Evolutionary conservation across 2,888 invertebrate species (phyloP), one percentile per base, ranked within the genome.

Genomic region (Elegia similella): DNA sequence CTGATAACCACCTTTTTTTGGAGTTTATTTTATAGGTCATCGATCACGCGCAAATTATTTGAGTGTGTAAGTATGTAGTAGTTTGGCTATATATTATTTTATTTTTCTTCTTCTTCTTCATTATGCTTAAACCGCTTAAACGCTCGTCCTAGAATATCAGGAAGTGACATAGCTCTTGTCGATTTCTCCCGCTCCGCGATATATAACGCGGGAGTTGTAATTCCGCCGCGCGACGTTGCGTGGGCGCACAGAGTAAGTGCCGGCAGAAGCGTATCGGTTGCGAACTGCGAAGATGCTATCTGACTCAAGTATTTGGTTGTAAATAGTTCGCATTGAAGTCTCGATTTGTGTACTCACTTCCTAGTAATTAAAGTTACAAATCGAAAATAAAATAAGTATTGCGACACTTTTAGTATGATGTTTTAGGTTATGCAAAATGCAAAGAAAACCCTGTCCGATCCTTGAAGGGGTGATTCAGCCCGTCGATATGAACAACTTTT

Each of bases 201-300:
- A 55, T 46, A 44, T 46, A 55, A 55, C 17, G 46, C 54, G 54
- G 54, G 84, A 87, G 87, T 79, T 87, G 86, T 84, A 86, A 88
- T 88, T 85, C 87, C 78, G 73, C 72, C 78, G 76, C 76, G 76
- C 64, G 61, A 72, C 71, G 69, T 71, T 80, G 79, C 77, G 76
- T 72, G 80, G 74, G 76, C 80, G 74, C 65, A 69, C 70, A 74
- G 67, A 75, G 66, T 75, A 76, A 76, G 76, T 78, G 78, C 34
- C 50, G 7, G 78, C 73, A 70, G 69, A 73, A 67, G 74, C 73
- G 66, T 80, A 74, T 76, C 73, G 61, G 64, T 64, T 67, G 61
- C 57, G 46, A 38, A 38, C 23, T 23, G 23, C 5, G 23, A 8
- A 50, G 50, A 50, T 50, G 16, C 50, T 16, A 50, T 50, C 50